Percentiles rank a stretch among this genome's conserved stretches.
phyloP scores from a whole-genome alignment of 1,140 invertebrate species.

The Octopus bimaculoides region DNA sequence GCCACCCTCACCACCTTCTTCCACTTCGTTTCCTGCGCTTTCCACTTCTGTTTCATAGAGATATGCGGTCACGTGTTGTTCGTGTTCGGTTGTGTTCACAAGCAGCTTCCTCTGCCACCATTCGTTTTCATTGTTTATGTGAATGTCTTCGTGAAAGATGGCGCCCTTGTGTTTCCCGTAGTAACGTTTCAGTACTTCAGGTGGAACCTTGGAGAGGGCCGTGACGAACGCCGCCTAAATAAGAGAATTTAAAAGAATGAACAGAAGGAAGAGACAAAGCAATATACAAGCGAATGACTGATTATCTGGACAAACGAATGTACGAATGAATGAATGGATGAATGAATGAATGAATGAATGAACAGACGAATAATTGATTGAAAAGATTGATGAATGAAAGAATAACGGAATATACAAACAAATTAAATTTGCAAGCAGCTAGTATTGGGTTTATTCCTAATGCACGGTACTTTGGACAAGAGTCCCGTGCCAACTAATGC shows the following conservation, averaged over 20 bases:
- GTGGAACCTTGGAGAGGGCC: neutral
- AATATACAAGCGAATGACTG: too few relatives aligned
- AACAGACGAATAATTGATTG: too few relatives aligned
- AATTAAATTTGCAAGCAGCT: too few relatives aligned
- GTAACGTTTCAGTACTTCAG: neutral
- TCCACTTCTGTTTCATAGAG: neutral
- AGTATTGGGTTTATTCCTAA: too few relatives aligned
- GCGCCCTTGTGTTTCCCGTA: neutral
- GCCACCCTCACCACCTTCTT: neutral
- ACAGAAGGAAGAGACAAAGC: too few relatives aligned
- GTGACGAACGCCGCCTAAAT: neutral
- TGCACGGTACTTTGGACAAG: too few relatives aligned
- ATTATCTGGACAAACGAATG: too few relatives aligned
- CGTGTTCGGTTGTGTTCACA: neutral
- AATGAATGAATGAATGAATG: too few relatives aligned
- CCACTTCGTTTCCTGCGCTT: neutral
- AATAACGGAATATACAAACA: too few relatives aligned
- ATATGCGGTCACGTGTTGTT: neutral
- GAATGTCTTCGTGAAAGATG: neutral
- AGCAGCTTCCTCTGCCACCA: neutral
- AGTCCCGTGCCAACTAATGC: too few relatives aligned
- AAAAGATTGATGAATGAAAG: too few relatives aligned
- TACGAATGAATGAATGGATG: too few relatives aligned
- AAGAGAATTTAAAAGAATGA: neutral
- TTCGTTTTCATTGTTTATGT: neutral